phyloP scores from a whole-genome alignment of 2,113 vertebrate species.

The Calonectris borealis region DNA sequence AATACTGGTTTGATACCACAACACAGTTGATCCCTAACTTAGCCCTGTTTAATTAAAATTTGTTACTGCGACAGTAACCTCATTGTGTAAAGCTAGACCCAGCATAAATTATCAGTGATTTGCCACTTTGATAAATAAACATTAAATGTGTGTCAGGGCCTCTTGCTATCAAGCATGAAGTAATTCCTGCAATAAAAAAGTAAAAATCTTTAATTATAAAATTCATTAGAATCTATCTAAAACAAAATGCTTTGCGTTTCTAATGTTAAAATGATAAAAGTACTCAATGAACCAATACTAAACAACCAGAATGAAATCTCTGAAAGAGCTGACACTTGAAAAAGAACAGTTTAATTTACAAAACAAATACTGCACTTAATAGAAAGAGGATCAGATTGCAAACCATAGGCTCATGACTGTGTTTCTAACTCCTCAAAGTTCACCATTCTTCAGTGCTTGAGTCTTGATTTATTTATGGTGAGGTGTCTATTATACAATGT shows the following conservation, averaged over 20 bases:
- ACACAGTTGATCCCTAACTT: neutral
- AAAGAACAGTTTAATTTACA: neutral
- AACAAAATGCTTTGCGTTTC: neutral
- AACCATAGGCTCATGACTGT: neutral
- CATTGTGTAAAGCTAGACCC: neutral
- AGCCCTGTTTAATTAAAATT: neutral
- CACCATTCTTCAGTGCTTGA: neutral
- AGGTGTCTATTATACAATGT: neutral
- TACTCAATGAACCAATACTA: slow-evolving; percentile 7
- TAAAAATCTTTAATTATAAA: neutral
- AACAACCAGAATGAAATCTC: neutral
- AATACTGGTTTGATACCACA: neutral
- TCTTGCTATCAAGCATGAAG: neutral
- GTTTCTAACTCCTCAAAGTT: neutral
- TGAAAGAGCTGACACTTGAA: neutral
- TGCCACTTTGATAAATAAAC: slow-evolving; percentile 1
- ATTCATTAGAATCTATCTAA: neutral
- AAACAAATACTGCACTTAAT: neutral
- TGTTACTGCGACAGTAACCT: neutral
- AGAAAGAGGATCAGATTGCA: neutral
- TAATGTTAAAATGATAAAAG: neutral
- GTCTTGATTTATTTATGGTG: neutral
- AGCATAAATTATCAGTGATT: neutral
- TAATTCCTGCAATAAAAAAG: neutral
- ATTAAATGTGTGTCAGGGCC: neutral